A percentile compares a stretch with the other conserved stretches of the same genome.
phyloP scores from a whole-genome alignment of 1,140 invertebrate genomes.

The Drosophila lini region DNA sequence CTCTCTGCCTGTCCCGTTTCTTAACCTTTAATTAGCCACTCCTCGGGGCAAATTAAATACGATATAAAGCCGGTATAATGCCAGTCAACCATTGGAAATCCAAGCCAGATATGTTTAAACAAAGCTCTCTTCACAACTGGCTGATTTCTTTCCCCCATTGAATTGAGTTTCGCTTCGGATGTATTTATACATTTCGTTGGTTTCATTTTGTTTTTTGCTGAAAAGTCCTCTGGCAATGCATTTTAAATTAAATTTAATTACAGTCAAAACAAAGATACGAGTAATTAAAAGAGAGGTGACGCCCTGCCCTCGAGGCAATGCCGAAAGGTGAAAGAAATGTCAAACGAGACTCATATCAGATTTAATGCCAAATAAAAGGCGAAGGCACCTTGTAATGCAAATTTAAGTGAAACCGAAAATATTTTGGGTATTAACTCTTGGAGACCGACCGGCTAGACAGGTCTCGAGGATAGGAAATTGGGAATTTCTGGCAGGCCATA shows the following conservation, averaged over 20 bases:
- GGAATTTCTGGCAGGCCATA: conserved; percentile 20
- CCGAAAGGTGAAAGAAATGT: conserved; percentile 77
- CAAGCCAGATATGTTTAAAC: conserved; percentile 47
- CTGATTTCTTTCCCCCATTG: conserved; percentile 50
- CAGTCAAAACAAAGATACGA: conserved; percentile 29
- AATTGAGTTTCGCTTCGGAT: conserved; percentile 54
- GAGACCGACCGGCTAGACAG: conserved; percentile 25
- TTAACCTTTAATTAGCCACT: conserved; percentile 41
- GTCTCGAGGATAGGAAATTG: conserved; percentile 9
- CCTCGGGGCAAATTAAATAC: conserved; percentile 27
- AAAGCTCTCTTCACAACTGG: conserved; percentile 67
- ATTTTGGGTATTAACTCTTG: conserved; percentile 1
- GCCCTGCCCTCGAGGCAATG: conserved; percentile 17
- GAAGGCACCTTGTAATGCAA: conserved; percentile 21
- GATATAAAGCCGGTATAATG: conserved; percentile 14
- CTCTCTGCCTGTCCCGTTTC: conserved; percentile 5
- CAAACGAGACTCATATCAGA: conserved; percentile 33
- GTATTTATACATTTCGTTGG: conserved; percentile 10
- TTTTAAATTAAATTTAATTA: conserved; percentile 60
- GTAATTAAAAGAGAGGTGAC: conserved; percentile 48
- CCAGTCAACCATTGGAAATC: conserved; percentile 57
- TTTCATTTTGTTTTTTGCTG: background rate
- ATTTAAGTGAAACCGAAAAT: conserved; percentile 31
- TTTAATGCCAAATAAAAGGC: conserved; percentile 4
- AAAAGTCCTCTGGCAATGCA: conserved; percentile 34